These are phyloP conservation scores for Myripristis jacobus DNA, from an alignment of 2,797 vertebrate genomes.

Conservation along the genomic window DNA sequence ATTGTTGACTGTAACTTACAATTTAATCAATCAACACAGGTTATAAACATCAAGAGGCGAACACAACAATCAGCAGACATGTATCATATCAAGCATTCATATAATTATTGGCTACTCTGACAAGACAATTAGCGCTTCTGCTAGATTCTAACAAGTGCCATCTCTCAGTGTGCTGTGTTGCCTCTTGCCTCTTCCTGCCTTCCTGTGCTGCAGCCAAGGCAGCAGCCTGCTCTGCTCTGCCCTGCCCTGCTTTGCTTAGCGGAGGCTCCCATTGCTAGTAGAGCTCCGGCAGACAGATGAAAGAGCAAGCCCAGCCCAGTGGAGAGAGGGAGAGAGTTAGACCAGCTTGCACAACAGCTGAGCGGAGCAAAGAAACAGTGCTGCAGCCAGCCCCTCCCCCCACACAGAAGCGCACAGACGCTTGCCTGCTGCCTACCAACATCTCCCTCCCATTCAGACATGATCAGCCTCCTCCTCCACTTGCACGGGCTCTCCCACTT, in stretches of 20 bases:
- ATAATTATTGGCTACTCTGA: neutral
- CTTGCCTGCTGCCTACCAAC: conserved; percentile 47
- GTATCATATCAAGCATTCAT: neutral
- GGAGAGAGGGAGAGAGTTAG: conserved; percentile 42
- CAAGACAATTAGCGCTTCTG: neutral
- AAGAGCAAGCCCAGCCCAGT: conserved; percentile 58
- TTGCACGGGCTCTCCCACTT: conserved; percentile 48
- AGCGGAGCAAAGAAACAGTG: conserved; percentile 51
- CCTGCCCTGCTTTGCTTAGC: conserved; percentile 31
- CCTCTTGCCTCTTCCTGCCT: conserved; percentile 19
- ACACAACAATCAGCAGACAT: conserved; percentile 1
- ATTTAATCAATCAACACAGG: no score
- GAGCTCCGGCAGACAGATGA: conserved; percentile 44
- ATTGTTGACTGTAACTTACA: no score
- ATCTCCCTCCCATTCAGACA: conserved; percentile 57
- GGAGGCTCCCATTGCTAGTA: conserved; percentile 42
- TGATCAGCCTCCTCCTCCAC: conserved; percentile 7
- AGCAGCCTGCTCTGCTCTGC: conserved; percentile 25
- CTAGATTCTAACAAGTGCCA: neutral
- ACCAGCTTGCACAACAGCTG: conserved; percentile 75
- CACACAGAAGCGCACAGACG: conserved; percentile 63
- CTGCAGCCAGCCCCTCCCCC: conserved; percentile 75
- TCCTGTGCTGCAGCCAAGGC: conserved; percentile 23
- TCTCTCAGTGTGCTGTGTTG: conserved; percentile 12
- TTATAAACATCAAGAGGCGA: no score